Base-by-base conservation (phyloP, 2,113 vertebrate species). In the Montifringilla adamsi region DNA sequence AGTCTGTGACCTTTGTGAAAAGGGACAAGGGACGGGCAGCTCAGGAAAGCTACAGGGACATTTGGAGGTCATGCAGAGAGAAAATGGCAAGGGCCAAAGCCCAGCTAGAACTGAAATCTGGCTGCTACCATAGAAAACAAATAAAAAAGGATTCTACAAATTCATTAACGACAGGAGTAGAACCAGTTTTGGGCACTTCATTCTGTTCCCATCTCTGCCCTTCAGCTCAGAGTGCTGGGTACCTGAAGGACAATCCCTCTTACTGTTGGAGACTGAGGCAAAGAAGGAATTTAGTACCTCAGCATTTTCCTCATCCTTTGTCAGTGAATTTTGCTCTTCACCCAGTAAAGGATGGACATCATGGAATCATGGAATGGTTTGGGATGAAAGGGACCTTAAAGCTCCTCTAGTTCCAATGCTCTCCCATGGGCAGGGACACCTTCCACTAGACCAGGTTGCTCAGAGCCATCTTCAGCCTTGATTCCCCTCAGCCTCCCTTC, bases 341-440 rank as follows among this genome's bases (percentile, higher is more conserved):
- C 35, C n/a, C 58, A 21, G 9, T 35, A 21, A 28, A 44, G 44
- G 60, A 44, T 44, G 68, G 44, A 44, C 37, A 33, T 33, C 3
- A 14, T 59, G 27, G 52, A 59, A 11, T 59, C 35, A 22, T 30
- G 52, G 37, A 39, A 59, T 46, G 52, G 28, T 52, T 39, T 82
- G 53, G 13, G 50, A 24, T 74, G 37, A 37, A 67, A n/a, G 28
- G 22, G 28, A n/a, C 37, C 19, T 74, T 46, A 17, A n/a, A 60
- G 20, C 39, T 58, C 15, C 10, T 21, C 11, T 28, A 20, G 16
- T 30, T 74, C 19, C 60, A 74, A 1, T 0, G 0, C 41, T 15
- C 21, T 80, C 43, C 49, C 43, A 13, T 43, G 50, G 39, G 6
- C 28, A 55, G 39, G 30, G 26, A 20, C 28, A n/a, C 23, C 28